phyloP scores from a whole-genome alignment of 2,113 vertebrate species.

The Falcunculus frontatus region DNA sequence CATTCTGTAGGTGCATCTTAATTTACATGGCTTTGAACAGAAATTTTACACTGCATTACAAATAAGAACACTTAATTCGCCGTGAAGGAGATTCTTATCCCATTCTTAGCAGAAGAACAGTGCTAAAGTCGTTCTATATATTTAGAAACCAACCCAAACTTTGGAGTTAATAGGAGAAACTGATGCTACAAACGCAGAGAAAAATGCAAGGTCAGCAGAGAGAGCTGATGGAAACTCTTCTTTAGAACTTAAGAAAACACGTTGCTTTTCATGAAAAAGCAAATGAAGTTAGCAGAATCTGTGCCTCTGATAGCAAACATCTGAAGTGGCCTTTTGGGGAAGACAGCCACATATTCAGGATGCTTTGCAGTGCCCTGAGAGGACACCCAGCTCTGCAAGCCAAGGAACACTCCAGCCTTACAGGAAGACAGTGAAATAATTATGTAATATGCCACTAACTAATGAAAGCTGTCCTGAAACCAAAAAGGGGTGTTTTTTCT shows the following conservation, averaged over 20 bases:
- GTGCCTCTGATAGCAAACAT: not conserved
- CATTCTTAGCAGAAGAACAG: not conserved
- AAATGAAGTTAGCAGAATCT: not conserved
- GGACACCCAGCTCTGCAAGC: not conserved
- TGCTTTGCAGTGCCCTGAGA: not conserved
- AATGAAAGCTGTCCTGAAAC: slow-evolving; percentile 43
- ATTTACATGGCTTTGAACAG: not conserved
- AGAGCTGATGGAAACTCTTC: not conserved
- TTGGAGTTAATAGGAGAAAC: slow-evolving; percentile 16
- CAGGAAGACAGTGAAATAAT: slow-evolving; percentile 50
- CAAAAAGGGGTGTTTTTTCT: not conserved
- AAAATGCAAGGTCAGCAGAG: slow-evolving; percentile 8
- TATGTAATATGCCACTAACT: slow-evolving; percentile 50
- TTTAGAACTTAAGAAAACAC: not conserved
- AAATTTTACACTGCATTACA: not conserved
- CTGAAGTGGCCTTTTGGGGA: not conserved
- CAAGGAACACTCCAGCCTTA: not conserved
- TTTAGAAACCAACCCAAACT: slow-evolving; percentile 35
- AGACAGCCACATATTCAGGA: not conserved
- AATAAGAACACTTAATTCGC: not conserved
- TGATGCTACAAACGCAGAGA: not conserved
- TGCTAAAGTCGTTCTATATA: not conserved
- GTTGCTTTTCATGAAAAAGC: not conserved
- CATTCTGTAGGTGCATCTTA: not conserved
- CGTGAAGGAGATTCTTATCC: not conserved